A percentile compares a stretch with the other conserved stretches of the same genome.
phyloP scores from a whole-genome alignment of 2,797 vertebrate genomes.

The Thaleichthys pacificus region DNA sequence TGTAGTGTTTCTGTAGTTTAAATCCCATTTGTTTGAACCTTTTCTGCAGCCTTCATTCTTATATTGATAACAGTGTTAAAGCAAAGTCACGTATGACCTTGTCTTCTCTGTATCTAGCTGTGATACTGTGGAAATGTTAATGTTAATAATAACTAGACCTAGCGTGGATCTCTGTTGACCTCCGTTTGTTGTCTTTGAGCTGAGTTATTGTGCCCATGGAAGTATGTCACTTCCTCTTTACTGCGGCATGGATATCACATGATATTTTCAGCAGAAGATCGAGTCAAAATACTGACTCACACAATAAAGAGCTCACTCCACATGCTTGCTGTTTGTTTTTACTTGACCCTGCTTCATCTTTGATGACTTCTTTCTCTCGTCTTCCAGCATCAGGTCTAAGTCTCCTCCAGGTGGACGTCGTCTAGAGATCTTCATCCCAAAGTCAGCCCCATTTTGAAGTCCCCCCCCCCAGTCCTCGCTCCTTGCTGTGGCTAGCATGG shows the following conservation, averaged over 20 bases:
- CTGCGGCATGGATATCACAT: not conserved
- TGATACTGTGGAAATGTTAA: not conserved
- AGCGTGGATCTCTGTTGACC: no score
- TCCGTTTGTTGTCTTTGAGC: not conserved
- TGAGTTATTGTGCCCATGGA: not conserved
- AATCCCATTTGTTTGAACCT: not conserved
- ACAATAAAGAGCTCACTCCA: not conserved
- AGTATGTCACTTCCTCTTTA: not conserved
- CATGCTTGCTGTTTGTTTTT: not conserved
- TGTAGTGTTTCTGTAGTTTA: not conserved
- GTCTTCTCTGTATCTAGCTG: no score
- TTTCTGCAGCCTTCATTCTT: not conserved
- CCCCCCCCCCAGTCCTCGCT: not conserved
- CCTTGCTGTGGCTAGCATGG: slow-evolving; percentile 68
- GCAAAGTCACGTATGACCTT: not conserved
- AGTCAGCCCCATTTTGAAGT: not conserved
- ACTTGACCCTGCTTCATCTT: not conserved
- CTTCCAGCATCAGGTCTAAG: slow-evolving; percentile 23
- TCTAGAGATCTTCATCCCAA: slow-evolving; percentile 11
- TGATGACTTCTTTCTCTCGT: slow-evolving; percentile 4
- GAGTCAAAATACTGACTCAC: not conserved
- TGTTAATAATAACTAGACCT: no score
- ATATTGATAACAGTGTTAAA: not conserved
- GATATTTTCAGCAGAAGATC: not conserved
- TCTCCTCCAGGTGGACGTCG: not conserved